These are phyloP conservation scores for Phylloscopus whistleri DNA, from an alignment of 2,113 vertebrate genomes.

Conservation along the genomic window DNA sequence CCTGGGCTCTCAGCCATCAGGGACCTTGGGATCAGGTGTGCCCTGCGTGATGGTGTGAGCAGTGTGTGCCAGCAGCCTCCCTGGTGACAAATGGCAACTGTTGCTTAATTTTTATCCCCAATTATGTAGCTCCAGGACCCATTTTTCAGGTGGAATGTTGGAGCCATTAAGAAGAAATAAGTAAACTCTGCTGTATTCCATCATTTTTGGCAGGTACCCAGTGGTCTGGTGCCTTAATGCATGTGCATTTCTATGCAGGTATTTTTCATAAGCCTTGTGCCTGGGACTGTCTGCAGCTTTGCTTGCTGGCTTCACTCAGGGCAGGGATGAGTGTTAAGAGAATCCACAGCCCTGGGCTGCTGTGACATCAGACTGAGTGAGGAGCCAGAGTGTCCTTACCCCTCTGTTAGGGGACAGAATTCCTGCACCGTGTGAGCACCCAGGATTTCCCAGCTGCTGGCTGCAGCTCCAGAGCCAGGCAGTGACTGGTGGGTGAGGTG, in stretches of 20 bases:
- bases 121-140: slow-evolving; percentile 74
- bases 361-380: rapidly evolving
- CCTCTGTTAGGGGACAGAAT: rapidly evolving
- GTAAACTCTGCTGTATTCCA: slow-evolving; percentile 75
- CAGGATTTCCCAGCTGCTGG: background rate
- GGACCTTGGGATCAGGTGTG: background rate
- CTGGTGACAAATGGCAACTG: slow-evolving; percentile 75
- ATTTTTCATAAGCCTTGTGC: slow-evolving; percentile 56
- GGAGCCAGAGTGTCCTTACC: rapidly evolving
- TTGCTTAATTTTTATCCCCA: slow-evolving; percentile 80
- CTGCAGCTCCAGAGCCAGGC: rapidly evolving
- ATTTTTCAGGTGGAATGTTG: slow-evolving; percentile 78
- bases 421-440: rapidly evolving
- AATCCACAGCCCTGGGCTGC: background rate
- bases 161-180: slow-evolving; percentile 80
- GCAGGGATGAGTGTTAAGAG: background rate
- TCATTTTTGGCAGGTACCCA: slow-evolving; percentile 77
- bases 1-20: background rate
- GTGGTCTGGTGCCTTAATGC: slow-evolving; percentile 67
- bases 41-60: slow-evolving; percentile 8
- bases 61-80: slow-evolving; percentile 55
- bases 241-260: slow-evolving; percentile 56
- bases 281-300: slow-evolving; percentile 3
- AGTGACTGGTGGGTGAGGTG: background rate
- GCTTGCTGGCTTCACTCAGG: background rate